Percentiles rank a stretch among this genome's conserved stretches.
phyloP scores from a whole-genome alignment of 2,113 vertebrate genomes.

The Bostrychus sinensis region DNA sequence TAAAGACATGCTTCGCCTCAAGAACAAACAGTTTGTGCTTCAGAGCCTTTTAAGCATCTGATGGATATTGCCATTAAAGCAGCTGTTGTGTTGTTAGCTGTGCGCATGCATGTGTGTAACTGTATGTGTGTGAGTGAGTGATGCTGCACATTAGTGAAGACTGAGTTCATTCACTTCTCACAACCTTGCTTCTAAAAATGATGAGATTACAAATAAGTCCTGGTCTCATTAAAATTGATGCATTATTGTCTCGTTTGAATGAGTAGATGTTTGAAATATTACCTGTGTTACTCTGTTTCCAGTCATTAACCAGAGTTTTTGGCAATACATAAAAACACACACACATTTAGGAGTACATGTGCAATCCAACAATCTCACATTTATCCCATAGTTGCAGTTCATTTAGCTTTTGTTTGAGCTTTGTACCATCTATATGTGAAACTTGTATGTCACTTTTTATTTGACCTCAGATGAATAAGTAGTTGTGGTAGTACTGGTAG shows the following conservation, averaged over 20 bases:
- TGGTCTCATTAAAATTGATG: constrained; percentile 49
- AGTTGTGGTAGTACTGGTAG: background rate
- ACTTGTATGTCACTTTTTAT: background rate
- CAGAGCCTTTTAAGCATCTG: constrained; percentile 56
- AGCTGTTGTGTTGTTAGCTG: background rate
- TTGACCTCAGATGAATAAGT: background rate
- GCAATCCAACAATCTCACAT: constrained; percentile 8
- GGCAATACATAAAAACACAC: constrained; percentile 13
- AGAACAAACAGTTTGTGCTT: constrained; percentile 50
- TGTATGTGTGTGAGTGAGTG: constrained; percentile 26
- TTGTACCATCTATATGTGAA: background rate
- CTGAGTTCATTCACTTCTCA: constrained; percentile 41
- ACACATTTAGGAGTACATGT: background rate
- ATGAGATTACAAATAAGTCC: constrained; percentile 51
- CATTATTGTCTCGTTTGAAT: constrained; percentile 48
- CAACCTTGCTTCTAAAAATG: constrained; percentile 40
- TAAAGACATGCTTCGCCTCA: constrained; percentile 40
- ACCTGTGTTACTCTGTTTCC: constrained; percentile 40
- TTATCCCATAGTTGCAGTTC: constrained; percentile 6
- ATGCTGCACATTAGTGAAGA: constrained; percentile 35
- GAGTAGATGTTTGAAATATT: constrained; percentile 52
- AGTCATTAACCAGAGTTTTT: constrained; percentile 45
- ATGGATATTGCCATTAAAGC: constrained; percentile 62
- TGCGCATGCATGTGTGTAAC: background rate
- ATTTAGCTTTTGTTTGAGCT: background rate